Evolutionary conservation across 1,140 invertebrate genomes (phyloP), one percentile per base, ranked within the genome.

Genomic region (Thaumetopoea pityocampa): DNA sequence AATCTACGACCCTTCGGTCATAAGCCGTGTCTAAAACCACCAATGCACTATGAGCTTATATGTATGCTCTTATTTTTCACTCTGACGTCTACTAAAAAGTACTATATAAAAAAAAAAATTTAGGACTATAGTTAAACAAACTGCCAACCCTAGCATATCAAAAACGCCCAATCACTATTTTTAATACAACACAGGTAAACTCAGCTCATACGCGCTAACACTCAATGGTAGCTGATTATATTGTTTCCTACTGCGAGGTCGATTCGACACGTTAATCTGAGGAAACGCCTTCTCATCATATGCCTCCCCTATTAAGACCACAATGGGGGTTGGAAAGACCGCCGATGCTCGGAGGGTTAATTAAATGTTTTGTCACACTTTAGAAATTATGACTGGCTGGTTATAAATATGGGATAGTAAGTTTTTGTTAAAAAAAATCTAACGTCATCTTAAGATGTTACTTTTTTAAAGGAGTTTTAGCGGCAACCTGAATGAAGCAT

Each of bases 171-270:
- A 71, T 82, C 78, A 82, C 69, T 38, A 43, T 68, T 74, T 82
- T 82, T 82, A 80, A 82, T 82, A 78, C 59, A 15, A 26, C 20
- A 27, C 60, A 48, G 55, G 51, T 38, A 47, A 43, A 38, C 27
- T 48, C n/a, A n/a, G n/a, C n/a, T n/a, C n/a, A n/a, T n/a, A n/a
- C 50, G 66, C 54, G 46, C 37, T 42, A 41, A 44, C 40, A 42
- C n/a, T 77, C 59, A 82, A 80, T 82, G 58, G 76, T 74, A 69
- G 67, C 76, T 82, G 76, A 82, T 82, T 82, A 78, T 78, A 80
- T 80, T 82, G 78, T 82, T 71, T 82, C 63, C 52, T 51, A 57
- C 30, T 52, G 55, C 36, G 55, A 70, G 65, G 52, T 22, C 57
- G 60, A 72, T 78, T 78, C 71, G 68, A 67, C 54, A 63, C 69